Conservation (phyloP, 2,888 invertebrate genomes). For the Suillia variegata region DNA sequence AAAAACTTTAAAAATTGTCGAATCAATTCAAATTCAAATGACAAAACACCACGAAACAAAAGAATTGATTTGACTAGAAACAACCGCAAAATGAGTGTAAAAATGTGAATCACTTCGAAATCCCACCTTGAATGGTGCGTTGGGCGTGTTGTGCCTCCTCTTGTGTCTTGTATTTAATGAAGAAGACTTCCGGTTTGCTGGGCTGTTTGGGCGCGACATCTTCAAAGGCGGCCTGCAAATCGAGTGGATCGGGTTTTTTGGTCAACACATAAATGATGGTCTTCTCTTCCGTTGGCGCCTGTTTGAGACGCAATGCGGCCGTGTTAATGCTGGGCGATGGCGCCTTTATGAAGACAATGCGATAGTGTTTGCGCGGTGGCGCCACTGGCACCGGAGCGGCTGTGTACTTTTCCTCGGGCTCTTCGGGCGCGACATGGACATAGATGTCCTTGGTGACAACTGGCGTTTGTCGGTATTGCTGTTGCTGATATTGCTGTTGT, state of each 20-base stretch:
- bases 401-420: constrained; percentile 43
- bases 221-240: constrained; percentile 52
- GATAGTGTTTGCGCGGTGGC: constrained; percentile 57
- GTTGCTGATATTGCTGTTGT: constrained; percentile 23
- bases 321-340: constrained; percentile 45
- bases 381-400: constrained; percentile 38
- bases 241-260: constrained; percentile 55
- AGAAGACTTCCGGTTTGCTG: constrained; percentile 60
- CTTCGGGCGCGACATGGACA: constrained; percentile 59
- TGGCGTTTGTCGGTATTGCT: constrained; percentile 29
- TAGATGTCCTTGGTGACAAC: constrained; percentile 58
- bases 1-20: too few relatives aligned
- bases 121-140: constrained; percentile 58
- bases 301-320: constrained; percentile 44
- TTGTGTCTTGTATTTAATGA: constrained; percentile 60
- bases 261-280: constrained; percentile 60
- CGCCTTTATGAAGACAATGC: constrained; percentile 59
- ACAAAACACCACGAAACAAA: too few relatives aligned
- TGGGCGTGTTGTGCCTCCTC: constrained; percentile 60
- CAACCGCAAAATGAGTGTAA: too few relatives aligned
- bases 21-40: too few relatives aligned
- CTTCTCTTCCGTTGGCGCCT: constrained; percentile 56
- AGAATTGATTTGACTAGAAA: too few relatives aligned
- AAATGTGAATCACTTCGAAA: too few relatives aligned
- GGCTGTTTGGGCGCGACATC: constrained; percentile 50